These are phyloP conservation scores for Zosterops japonicus DNA, from an alignment of 2,113 vertebrate species.

Conservation along the genomic window DNA sequence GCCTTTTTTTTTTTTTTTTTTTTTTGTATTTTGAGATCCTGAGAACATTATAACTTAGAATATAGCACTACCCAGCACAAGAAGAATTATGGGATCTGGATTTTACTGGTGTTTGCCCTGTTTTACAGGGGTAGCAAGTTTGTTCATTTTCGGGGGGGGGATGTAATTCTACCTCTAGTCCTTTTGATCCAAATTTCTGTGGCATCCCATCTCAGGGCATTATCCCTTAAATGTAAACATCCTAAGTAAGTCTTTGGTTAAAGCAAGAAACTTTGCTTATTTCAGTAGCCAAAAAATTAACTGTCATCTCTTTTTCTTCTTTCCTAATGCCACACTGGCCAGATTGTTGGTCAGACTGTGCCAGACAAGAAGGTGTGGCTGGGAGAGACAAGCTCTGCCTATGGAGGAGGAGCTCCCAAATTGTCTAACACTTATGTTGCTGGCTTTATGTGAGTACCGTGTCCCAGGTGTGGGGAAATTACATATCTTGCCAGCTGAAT, in stretches of 20 bases:
- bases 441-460: conserved; percentile 90
- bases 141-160: rapidly evolving
- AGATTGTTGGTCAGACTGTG: conserved; percentile 73
- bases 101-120: neutral
- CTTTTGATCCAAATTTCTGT: neutral
- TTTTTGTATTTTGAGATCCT: neutral
- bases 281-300: neutral
- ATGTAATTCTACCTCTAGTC: neutral
- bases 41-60: neutral
- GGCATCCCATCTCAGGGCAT: neutral
- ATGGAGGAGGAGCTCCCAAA: conserved; percentile 85
- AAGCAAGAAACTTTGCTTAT: neutral
- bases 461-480: neutral
- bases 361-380: conserved; percentile 88
- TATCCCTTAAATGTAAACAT: neutral
- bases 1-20: no score
- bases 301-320: neutral
- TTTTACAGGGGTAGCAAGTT: neutral
- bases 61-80: no score
- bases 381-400: conserved; percentile 94
- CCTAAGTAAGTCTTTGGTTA: rapidly evolving
- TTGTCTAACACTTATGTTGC: conserved; percentile 88
- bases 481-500: neutral
- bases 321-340: neutral
- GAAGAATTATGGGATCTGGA: neutral